A percentile compares a stretch with the other conserved stretches of the same genome.
Conservation (phyloP, 2,888 invertebrate species). For the Axea sp. region DNA sequence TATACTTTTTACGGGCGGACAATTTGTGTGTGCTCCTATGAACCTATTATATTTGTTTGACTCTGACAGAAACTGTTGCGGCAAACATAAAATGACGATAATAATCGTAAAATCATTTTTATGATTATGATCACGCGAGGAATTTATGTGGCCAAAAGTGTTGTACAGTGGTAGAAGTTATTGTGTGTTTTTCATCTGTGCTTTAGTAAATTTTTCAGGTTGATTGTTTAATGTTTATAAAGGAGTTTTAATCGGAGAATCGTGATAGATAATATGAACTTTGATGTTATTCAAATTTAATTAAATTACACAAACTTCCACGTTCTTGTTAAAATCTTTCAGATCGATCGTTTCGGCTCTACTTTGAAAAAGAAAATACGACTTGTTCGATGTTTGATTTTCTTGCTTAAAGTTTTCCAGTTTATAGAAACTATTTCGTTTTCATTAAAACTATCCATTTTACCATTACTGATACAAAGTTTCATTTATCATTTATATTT, state of each 20-base stretch:
- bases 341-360: slow-evolving; percentile 11
- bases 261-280: too few relatives aligned
- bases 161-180: slow-evolving; percentile 1
- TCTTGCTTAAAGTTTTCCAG: slow-evolving; percentile 35
- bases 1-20: slow-evolving; percentile 3
- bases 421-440: slow-evolving; percentile 30
- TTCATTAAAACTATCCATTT: slow-evolving; percentile 27
- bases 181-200: slow-evolving; percentile 1
- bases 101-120: slow-evolving; percentile 47
- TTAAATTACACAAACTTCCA: slow-evolving; percentile 25
- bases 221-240: too few relatives aligned
- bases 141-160: slow-evolving; percentile 23
- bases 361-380: slow-evolving; percentile 14
- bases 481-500: slow-evolving; percentile 18
- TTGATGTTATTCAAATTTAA: slow-evolving; percentile 32
- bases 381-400: slow-evolving; percentile 31
- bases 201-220: not conserved
- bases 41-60: slow-evolving; percentile 28
- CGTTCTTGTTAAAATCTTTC: slow-evolving; percentile 5
- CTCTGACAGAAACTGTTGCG: slow-evolving; percentile 24
- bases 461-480: slow-evolving; percentile 1
- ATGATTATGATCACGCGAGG: slow-evolving; percentile 27
- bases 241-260: too few relatives aligned
- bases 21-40: slow-evolving; percentile 11
- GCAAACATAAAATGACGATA: slow-evolving; percentile 25